Base-by-base conservation (phyloP, 2,797 vertebrate genomes). In the Parauchenoglanis punctatus region DNA sequence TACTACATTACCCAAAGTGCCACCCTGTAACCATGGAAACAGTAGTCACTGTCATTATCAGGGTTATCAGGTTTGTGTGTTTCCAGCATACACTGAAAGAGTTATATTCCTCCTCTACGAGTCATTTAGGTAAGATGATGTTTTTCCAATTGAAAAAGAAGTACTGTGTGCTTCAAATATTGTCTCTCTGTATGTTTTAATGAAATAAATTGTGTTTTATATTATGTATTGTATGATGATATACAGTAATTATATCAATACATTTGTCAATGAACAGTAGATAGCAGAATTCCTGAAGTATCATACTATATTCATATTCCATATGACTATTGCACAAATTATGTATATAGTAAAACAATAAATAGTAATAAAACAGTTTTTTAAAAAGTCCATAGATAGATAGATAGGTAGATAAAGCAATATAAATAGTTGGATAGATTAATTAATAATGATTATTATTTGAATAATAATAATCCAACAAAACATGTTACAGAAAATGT, bases 1-100 rank as follows among this genome's bases (percentile, higher is more conserved):
- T 5, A 65, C 25, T 82, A 82, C 59, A 63, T 81, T 81, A 63
- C 80, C 80, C 59, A 63, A 10, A 49, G 8, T 65, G 11, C 58
- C 56, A 8, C 18, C 7, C 2, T 28, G 25, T 49, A 46, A 63
- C 58, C 58, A 81, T 63, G 15, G 13, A 46, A 63, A 44, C 80
- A 44, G 13, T 8, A 76, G 5, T 49, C 11, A 1, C 40, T 40
- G 49, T 49, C 49, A 2, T 23, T 23, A 6, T 58, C 10, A 17
- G 23, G 40, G 8, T n/a, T 11, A 2, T 0, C 0, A 2, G 40
- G 8, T 28, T 28, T 28, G 0, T 70, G 31, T 20, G 28, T 52
- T n/a, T 28, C n/a, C 49, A 13, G n/a, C 49, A 35, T 13, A 13
- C 20, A 46, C 4, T 49, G 4, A 49, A n/a, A 13, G 44, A 65